Percentiles rank a stretch among this genome's conserved stretches.
phyloP scores from a whole-genome alignment of 2,797 vertebrate species.

The Tauraco hartlaubi region DNA sequence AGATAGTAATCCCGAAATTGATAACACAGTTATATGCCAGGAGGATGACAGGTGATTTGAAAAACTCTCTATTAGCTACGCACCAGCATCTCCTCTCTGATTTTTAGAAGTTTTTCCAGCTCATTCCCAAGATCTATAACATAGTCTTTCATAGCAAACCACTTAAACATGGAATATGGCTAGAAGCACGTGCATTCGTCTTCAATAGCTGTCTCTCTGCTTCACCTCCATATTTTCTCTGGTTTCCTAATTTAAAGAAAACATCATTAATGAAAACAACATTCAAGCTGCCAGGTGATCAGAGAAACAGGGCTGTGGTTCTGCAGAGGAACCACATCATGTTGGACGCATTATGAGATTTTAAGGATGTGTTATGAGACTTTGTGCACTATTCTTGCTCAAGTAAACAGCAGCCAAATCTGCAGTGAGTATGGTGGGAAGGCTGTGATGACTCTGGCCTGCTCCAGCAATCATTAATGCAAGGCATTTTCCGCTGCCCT shows the following conservation, averaged over 20 bases:
- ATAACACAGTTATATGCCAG: neutral
- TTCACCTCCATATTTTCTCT: neutral
- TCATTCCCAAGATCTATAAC: neutral
- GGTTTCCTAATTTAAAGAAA: neutral
- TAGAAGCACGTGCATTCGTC: rapidly evolving
- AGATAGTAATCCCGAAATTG: neutral
- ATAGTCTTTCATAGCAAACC: neutral
- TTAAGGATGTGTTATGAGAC: neutral
- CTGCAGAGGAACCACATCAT: neutral
- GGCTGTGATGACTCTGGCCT: neutral
- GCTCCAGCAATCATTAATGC: neutral
- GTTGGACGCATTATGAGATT: neutral
- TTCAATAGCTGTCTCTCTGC: neutral
- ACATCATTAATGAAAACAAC: neutral
- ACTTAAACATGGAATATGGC: neutral
- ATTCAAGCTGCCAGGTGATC: neutral
- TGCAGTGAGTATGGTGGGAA: rapidly evolving
- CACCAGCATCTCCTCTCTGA: neutral
- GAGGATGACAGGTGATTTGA: rapidly evolving
- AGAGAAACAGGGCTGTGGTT: neutral
- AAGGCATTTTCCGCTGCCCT: neutral
- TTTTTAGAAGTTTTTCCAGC: neutral
- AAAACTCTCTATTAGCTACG: neutral
- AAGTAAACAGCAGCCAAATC: neutral
- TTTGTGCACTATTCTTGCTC: neutral